Evolutionary conservation across 30 jellyfish, hydroid and myxozoan species (phyloP).

Genomic region (Cassiopea xamachana): DNA sequence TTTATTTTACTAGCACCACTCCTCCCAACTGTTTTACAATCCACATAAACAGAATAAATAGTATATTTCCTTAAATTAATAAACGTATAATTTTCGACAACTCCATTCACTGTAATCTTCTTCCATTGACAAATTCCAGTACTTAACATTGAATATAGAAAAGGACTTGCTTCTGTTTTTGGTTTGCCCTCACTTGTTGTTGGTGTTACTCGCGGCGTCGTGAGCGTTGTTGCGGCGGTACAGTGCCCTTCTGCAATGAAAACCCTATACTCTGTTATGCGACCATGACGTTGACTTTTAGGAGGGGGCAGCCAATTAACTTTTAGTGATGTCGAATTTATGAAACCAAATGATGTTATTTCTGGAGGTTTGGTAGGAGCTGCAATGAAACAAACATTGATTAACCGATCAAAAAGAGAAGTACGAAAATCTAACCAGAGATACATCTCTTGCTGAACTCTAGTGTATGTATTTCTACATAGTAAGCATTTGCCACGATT

Average conservation of each 20-base stretch:
- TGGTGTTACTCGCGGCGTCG: background rate
- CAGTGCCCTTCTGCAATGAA: conserved; percentile 7
- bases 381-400: background rate
- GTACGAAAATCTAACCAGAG: background rate
- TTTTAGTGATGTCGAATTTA: conserved; percentile 30
- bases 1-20: conserved; percentile 13
- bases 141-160: background rate
- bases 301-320: conserved; percentile 49
- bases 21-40: conserved; percentile 52
- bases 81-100: background rate
- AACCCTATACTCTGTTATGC: background rate
- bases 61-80: conserved; percentile 26
- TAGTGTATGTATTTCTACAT: no score
- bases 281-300: conserved; percentile 15
- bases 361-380: conserved; percentile 59
- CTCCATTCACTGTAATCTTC: background rate
- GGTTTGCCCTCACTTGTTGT: background rate
- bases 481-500: no score
- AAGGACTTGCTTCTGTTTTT: background rate
- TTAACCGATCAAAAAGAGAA: background rate
- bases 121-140: background rate
- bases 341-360: background rate
- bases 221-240: background rate
- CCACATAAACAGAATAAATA: conserved; percentile 29
- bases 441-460: no score